Base-by-base conservation (phyloP, 2,797 vertebrate species). In the Mastacembelus armatus region DNA sequence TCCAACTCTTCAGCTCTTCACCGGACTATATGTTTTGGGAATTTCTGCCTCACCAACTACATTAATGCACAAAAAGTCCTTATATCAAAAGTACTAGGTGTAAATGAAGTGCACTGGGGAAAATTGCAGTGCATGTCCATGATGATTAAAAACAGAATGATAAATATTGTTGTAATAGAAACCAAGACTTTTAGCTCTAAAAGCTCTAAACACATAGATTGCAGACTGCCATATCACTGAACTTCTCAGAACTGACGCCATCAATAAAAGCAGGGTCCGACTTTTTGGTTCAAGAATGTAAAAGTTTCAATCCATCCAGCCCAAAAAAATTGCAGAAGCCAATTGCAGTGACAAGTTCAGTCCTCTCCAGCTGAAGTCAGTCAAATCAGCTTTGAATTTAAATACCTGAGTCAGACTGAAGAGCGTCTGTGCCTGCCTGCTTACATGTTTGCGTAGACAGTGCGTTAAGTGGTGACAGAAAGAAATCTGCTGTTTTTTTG, bases 381-480 rank as follows among this genome's bases (percentile, higher is more conserved):
- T 16, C 2, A 39, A 30, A 30, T 27, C 36, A 49, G 39, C 24
- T 50, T 32, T 42, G 2, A 36, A 19, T 40, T 15, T 10, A 4
- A 47, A 32, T 19, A 42, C 4, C 10, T 22, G 0, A 48, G 33
- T 47, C 16, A 5, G 40, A 60, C 27, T 29, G 48, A 39, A n/a
- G 27, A 15, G 26, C 59, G 4, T n/a, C 33, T 29, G 18, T 0
- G 19, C 12, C 49, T 8, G 47, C 6, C 16, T 30, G 60, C 33
- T 6, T 40, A 61, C 29, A 35, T 5, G 15, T 32, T 16, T 15
- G 10, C 4, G 10, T 30, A 3, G 5, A 26, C 24, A 7, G 27
- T 5, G 35, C 10, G 22, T 12, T 64, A 27, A 55, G 49, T 32
- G 3, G 43, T 42, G 47, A 71, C 56, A 59, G 39, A 72, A 55